Percentiles rank a stretch among this genome's conserved stretches.
Conservation (phyloP, 1,140 invertebrate species). For the Batillaria attramentaria region DNA sequence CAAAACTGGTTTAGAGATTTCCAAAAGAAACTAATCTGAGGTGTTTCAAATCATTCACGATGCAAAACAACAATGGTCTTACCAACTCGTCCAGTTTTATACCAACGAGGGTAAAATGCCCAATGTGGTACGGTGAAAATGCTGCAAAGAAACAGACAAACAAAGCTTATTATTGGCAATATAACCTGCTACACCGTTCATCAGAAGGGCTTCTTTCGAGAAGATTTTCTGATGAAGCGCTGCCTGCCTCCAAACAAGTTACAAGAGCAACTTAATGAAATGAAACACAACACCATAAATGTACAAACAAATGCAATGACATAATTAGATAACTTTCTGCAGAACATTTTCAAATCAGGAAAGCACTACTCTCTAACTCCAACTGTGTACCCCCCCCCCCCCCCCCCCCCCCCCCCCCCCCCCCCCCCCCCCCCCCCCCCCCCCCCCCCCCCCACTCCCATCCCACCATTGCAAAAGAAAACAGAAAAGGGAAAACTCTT, state of each 20-base stretch:
- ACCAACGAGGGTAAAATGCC: conserved; percentile 84
- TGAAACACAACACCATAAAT: background rate
- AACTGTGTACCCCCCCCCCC: too few species aligned
- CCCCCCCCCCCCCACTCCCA: background rate
- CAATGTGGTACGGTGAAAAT: conserved; percentile 96
- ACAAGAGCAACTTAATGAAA: too few species aligned
- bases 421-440: background rate
- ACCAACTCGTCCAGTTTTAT: conserved; percentile 82
- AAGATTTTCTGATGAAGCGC: too few species aligned
- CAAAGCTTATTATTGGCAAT: background rate
- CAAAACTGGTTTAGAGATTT: too few species aligned
- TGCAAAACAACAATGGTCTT: conserved; percentile 47
- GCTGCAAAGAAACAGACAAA: conserved; percentile 81
- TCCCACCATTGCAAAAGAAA: background rate
- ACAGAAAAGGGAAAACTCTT: conserved; percentile 16
- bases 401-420: background rate
- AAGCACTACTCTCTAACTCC: too few species aligned
- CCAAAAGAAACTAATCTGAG: too few species aligned
- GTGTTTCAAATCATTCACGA: background rate
- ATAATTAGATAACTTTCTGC: background rate
- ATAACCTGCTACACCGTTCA: background rate
- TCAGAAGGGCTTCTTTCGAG: too few species aligned
- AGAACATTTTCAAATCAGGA: too few species aligned
- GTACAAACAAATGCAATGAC: background rate
- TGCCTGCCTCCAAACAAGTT: too few species aligned